phyloP scores from a whole-genome alignment of 2,113 vertebrate genomes.

The Falcunculus frontatus region DNA sequence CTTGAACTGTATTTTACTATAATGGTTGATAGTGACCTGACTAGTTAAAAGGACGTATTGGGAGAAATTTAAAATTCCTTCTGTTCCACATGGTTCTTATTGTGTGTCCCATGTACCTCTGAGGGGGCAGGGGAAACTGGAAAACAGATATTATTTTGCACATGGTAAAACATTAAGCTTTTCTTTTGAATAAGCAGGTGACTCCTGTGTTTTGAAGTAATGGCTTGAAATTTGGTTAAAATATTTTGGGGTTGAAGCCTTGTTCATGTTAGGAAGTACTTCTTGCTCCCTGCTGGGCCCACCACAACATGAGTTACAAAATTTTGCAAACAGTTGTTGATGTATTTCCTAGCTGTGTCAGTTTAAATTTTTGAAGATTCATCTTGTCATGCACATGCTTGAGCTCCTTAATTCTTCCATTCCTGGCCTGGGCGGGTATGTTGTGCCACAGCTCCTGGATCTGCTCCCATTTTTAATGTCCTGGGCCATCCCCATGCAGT shows the following conservation, averaged over 20 bases:
- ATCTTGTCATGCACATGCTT: neutral
- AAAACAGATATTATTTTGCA: neutral
- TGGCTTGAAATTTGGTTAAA: neutral
- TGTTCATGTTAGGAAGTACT: neutral
- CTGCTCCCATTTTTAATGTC: neutral
- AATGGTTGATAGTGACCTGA: neutral
- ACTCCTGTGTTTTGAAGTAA: neutral
- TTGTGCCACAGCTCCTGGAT: neutral
- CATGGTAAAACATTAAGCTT: neutral
- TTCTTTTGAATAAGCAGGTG: neutral
- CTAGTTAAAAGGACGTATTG: neutral
- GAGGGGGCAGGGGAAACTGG: too few relatives aligned
- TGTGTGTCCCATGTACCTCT: neutral
- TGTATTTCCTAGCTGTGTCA: neutral
- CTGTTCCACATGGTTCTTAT: neutral
- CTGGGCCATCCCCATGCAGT: neutral
- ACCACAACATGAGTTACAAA: neutral
- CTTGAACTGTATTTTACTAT: constrained; percentile 22
- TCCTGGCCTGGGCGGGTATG: neutral
- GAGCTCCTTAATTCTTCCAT: neutral
- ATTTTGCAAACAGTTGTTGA: neutral
- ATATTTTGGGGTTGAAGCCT: neutral
- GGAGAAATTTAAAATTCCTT: neutral
- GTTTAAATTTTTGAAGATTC: neutral
- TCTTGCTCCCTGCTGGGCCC: neutral